These are phyloP conservation scores for Bos javanicus DNA, from an alignment of 2,113 vertebrate genomes.

Conservation along the genomic window DNA sequence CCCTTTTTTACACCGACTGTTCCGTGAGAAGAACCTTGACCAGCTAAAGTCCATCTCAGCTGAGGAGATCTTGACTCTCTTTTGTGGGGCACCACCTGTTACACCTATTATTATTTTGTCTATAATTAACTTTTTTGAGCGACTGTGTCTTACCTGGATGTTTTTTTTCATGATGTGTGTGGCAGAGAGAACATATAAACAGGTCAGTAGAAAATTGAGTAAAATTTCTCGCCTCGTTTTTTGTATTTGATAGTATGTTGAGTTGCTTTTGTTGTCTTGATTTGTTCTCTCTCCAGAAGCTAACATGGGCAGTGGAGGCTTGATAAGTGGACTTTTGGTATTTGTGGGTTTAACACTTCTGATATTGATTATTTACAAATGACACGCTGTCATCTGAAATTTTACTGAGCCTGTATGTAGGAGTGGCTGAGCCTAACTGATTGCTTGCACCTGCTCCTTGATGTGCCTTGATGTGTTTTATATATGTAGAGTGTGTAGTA, in stretches of 20 bases:
- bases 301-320: background rate
- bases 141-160: constrained; percentile 92
- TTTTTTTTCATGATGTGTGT: constrained; percentile 99
- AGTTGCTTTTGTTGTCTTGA: background rate
- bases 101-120: constrained; percentile 79
- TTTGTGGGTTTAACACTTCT: background rate
- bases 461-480: background rate
- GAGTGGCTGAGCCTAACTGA: background rate
- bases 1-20: constrained; percentile 90
- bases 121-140: constrained; percentile 90
- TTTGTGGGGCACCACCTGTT: constrained; percentile 82
- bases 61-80: constrained; percentile 83
- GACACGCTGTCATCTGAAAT: background rate
- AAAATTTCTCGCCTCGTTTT: background rate
- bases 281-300: background rate
- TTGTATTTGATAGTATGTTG: background rate
- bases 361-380: background rate
- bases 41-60: constrained; percentile 82
- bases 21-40: constrained; percentile 84
- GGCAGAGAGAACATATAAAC: constrained; percentile 97
- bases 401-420: background rate
- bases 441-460: background rate
- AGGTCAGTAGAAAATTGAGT: constrained; percentile 80
- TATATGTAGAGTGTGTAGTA: too few species aligned
- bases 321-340: background rate